Conservation (phyloP, 2,888 invertebrate genomes). For the Chorisops tibialis region DNA sequence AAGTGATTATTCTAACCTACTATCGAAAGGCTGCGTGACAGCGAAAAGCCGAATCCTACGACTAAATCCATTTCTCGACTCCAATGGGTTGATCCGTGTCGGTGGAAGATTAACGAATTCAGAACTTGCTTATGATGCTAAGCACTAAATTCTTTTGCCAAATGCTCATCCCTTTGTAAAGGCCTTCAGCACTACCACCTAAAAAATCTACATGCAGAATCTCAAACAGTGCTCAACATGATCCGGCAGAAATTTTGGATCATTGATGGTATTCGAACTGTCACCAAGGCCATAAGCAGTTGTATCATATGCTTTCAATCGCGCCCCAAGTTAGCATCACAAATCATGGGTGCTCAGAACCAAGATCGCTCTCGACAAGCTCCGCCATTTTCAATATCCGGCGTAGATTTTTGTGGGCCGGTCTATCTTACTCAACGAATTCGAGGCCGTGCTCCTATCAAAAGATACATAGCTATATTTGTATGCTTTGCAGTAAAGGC, state of each 20-base stretch:
- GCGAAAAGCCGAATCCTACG: background rate
- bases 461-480: background rate
- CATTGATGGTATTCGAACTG: slow-evolving; percentile 7
- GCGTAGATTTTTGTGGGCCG: slow-evolving; percentile 27
- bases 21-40: background rate
- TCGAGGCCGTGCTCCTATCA: background rate
- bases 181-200: slow-evolving; percentile 15
- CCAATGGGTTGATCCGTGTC: slow-evolving; percentile 23
- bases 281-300: background rate
- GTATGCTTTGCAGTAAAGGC: background rate
- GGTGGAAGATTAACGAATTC: slow-evolving; percentile 32
- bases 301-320: slow-evolving; percentile 19
- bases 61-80: slow-evolving; percentile 29
- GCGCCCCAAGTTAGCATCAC: slow-evolving; percentile 9
- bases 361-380: background rate
- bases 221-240: slow-evolving; percentile 21
- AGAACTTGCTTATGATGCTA: slow-evolving; percentile 10
- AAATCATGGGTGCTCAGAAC: slow-evolving; percentile 22
- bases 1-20: background rate
- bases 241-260: slow-evolving; percentile 8
- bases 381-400: slow-evolving; percentile 24
- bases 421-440: background rate
- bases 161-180: background rate
- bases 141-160: slow-evolving; percentile 23
- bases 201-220: slow-evolving; percentile 21